Conservation (phyloP, 2,113 vertebrate species). For the Eidolon helvum region DNA sequence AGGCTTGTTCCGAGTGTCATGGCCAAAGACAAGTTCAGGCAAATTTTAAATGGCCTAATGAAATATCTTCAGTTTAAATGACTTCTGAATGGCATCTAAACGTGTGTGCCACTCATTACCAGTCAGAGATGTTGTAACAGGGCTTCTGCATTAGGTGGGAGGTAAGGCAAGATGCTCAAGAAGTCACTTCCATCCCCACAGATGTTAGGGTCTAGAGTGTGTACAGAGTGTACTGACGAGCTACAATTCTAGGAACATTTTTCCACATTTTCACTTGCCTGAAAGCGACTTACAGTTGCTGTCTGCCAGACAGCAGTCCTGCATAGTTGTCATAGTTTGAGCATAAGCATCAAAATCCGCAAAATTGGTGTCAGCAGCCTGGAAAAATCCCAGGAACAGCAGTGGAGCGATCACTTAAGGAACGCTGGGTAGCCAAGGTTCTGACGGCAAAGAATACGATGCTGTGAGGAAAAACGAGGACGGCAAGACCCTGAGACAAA, state of each 20-base stretch:
- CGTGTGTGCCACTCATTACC: not conserved
- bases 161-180: not conserved
- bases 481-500: not conserved
- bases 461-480: not conserved
- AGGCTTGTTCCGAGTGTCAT: no score
- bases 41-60: not conserved
- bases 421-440: not conserved
- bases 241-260: not conserved
- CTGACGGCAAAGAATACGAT: not conserved
- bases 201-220: not conserved
- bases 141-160: not conserved
- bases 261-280: not conserved
- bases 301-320: not conserved
- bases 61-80: not conserved
- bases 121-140: not conserved
- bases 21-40: not conserved
- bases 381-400: not conserved
- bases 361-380: not conserved
- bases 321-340: not conserved
- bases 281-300: not conserved
- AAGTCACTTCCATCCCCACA: not conserved
- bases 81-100: not conserved
- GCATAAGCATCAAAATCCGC: not conserved
- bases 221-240: fast-evolving
- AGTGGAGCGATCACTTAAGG: not conserved